Evolutionary conservation across 1,140 invertebrate genomes (phyloP).

Genomic region (Halictus rubicundus): DNA sequence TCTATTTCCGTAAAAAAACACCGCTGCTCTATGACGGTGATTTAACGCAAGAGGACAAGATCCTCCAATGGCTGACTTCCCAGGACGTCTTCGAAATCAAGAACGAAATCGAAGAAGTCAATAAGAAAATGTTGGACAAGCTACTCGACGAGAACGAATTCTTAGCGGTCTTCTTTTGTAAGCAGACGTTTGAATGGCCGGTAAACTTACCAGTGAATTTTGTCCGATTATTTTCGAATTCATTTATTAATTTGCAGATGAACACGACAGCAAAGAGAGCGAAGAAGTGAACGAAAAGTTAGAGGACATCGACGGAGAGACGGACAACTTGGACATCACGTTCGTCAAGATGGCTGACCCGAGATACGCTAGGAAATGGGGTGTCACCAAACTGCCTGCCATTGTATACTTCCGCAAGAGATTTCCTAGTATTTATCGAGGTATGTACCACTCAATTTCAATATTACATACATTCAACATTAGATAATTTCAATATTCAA

Average conservation of each 20-base stretch:
- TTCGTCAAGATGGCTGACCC: slow-evolving; percentile 97
- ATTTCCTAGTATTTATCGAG: slow-evolving; percentile 97
- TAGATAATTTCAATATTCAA: too few relatives aligned
- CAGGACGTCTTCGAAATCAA: slow-evolving; percentile 97
- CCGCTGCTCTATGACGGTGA: slow-evolving; percentile 96
- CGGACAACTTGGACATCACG: slow-evolving; percentile 96
- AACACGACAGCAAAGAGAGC: slow-evolving; percentile 89
- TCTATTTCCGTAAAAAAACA: slow-evolving; percentile 94
- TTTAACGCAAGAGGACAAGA: slow-evolving; percentile 91
- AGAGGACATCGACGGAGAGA: slow-evolving; percentile 96
- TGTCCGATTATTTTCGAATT: background rate
- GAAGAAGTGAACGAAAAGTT: slow-evolving; percentile 89
- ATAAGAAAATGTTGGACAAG: slow-evolving; percentile 97
- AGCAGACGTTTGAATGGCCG: slow-evolving; percentile 76
- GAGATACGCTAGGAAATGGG: slow-evolving; percentile 95
- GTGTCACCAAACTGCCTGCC: slow-evolving; percentile 94
- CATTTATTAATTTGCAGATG: slow-evolving; percentile 82
- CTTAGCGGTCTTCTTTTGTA: slow-evolving; percentile 97
- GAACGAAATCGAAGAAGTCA: slow-evolving; percentile 98
- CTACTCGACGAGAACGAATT: slow-evolving; percentile 96
- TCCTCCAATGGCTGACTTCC: slow-evolving; percentile 94
- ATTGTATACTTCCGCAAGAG: slow-evolving; percentile 96
- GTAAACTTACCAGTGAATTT: background rate
- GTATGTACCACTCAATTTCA: slow-evolving; percentile 76
- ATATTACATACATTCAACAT: background rate